Percentiles rank a stretch among this genome's conserved stretches.
Evolutionary conservation across 2,888 invertebrate genomes (phyloP).

Genomic region (Polydrusus cervinus): DNA sequence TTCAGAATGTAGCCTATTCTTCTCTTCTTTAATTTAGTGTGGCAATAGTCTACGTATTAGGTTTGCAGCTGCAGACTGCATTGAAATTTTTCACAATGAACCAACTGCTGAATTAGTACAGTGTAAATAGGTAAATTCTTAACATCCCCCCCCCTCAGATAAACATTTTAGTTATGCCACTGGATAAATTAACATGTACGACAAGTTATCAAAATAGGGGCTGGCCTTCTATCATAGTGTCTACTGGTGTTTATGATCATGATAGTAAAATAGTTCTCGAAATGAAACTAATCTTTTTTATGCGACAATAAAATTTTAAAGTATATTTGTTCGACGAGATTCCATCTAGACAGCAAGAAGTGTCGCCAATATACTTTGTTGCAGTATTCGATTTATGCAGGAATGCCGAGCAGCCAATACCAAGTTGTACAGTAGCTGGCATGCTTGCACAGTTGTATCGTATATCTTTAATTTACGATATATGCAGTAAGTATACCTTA

Average conservation of each 20-base stretch:
- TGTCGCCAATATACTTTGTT: conserved; percentile 12
- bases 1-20: no score
- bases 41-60: no score
- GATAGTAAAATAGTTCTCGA: neutral
- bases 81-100: no score
- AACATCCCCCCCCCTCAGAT: neutral
- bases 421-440: conserved; percentile 20
- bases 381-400: conserved; percentile 32
- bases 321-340: neutral
- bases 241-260: neutral
- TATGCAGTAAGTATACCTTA: conserved; percentile 20
- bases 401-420: conserved; percentile 17
- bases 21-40: no score
- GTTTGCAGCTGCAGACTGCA: no score
- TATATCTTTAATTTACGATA: conserved; percentile 28
- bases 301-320: conserved; percentile 1
- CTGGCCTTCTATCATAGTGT: neutral
- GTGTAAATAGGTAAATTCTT: no score
- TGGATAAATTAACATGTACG: no score
- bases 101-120: no score
- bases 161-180: neutral
- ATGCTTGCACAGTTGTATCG: conserved; percentile 22
- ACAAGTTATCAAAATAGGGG: neutral
- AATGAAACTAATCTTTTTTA: neutral
- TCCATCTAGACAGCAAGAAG: neutral